These are phyloP conservation scores for Cottoperca gobio DNA, from an alignment of 2,797 vertebrate species.

Conservation along the genomic window DNA sequence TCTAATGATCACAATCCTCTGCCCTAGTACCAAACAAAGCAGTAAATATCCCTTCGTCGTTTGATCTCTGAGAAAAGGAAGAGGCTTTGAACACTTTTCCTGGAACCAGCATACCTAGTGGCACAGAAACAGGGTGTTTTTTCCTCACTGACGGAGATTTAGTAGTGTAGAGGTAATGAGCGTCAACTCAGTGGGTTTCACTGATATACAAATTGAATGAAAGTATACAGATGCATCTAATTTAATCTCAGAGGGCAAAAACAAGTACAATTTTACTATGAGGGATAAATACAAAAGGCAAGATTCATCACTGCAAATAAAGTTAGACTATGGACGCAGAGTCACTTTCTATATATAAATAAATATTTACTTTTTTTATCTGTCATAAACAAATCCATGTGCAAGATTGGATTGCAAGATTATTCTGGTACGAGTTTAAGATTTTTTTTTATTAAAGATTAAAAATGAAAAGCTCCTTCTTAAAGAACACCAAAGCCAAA, in stretches of 20 bases:
- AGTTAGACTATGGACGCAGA: neutral
- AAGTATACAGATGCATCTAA: neutral
- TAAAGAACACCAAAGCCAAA: neutral
- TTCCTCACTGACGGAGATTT: slow-evolving; percentile 55
- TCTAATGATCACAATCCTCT: slow-evolving; percentile 56
- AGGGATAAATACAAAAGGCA: neutral
- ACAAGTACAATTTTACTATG: neutral
- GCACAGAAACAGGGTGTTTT: slow-evolving; percentile 60
- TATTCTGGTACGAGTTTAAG: neutral
- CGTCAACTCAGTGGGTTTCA: neutral
- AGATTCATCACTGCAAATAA: neutral
- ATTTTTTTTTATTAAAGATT: too few species aligned
- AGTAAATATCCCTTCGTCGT: slow-evolving; percentile 77
- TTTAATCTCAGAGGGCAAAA: neutral
- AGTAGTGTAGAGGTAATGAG: slow-evolving; percentile 15
- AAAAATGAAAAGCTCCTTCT: neutral
- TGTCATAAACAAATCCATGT: neutral
- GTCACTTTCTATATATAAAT: neutral
- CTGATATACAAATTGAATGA: neutral
- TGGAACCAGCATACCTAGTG: slow-evolving; percentile 61
- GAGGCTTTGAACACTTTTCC: slow-evolving; percentile 80
- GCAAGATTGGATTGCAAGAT: neutral
- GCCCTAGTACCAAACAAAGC: slow-evolving; percentile 75
- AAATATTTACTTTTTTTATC: neutral
- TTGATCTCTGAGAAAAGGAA: slow-evolving; percentile 81